Conservation (phyloP, 2,797 vertebrate species). For the Pangasius larnaudii region DNA sequence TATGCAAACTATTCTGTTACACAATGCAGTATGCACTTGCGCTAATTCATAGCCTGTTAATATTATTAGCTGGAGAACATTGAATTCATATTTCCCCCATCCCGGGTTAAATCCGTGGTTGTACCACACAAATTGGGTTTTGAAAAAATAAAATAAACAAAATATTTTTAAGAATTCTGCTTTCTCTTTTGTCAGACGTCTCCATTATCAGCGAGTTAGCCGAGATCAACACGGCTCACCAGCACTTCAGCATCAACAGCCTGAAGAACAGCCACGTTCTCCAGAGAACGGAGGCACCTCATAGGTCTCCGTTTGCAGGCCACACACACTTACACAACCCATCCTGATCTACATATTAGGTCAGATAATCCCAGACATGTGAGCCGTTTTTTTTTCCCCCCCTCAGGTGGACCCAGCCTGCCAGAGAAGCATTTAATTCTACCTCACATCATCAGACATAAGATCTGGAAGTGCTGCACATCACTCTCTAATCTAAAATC, state of each 20-base stretch:
- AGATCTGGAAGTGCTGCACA: background rate
- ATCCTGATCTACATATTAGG: slow-evolving; percentile 4
- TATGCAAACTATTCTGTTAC: slow-evolving; percentile 36
- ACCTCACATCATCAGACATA: background rate
- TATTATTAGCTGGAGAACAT: slow-evolving; percentile 6
- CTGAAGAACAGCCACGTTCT: background rate
- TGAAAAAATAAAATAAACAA: background rate
- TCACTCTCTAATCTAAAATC: background rate
- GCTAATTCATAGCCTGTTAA: slow-evolving; percentile 16
- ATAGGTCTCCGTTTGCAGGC: background rate
- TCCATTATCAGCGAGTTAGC: background rate
- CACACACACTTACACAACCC: background rate
- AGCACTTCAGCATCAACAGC: background rate
- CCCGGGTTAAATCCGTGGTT: background rate
- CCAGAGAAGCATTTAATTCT: background rate
- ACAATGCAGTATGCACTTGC: slow-evolving; percentile 16
- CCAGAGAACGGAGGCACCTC: background rate
- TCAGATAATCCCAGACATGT: slow-evolving; percentile 1
- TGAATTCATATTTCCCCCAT: background rate
- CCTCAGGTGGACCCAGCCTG: background rate
- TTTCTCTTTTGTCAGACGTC: background rate
- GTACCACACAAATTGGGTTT: background rate
- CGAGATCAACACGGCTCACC: background rate
- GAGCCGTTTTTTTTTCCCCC: background rate
- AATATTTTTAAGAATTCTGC: background rate